Base-by-base conservation (phyloP, 2,797 vertebrate species). In the Aselliscus stoliczkanus region DNA sequence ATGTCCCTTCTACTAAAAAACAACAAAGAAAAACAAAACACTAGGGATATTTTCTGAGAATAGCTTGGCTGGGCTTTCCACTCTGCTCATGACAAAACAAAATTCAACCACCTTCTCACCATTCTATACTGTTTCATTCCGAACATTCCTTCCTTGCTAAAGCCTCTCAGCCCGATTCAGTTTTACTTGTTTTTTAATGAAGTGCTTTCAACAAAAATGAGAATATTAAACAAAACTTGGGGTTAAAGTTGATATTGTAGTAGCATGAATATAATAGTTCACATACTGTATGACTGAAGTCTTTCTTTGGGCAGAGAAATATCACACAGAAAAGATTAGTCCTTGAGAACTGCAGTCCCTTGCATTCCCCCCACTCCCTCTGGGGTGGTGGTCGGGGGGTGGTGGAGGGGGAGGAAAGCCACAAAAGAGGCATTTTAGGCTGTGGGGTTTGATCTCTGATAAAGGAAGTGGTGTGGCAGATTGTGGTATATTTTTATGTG, bases 401-500 rank as follows among this genome's bases (percentile, higher is more conserved):
- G 23, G n/a, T n/a, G n/a, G n/a, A n/a, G 27, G 50, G 9, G 29
- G n/a, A 37, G 44, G 47, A 23, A 70, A 81, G 9, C 4, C 42
- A 94, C 88, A 93, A 67, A 85, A 79, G 93, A 90, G 72, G 62
- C 62, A 84, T 82, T 97, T 95, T 95, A 65, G 60, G 27, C 39
- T 80, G 1, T 94, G 62, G 39, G 23, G 31, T 76, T 91, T 96
- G 95, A 85, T 96, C 88, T 96, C 54, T 83, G 87, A 50, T 88
- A 90, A 93, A 97, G 92, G 85, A 97, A 95, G 86, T 90, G 56
- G 72, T 93, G 27, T 92, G 73, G 69, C 75, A 93, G 85, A 94
- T 97, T 93, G 70, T 17, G 4, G 42, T 89, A 21, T 93, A 75
- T 96, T 97, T 97, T 94, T 96, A 91, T 85, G 64, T 90, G 88